phyloP scores from a whole-genome alignment of 2,797 vertebrate genomes.

The Spinus pinus region DNA sequence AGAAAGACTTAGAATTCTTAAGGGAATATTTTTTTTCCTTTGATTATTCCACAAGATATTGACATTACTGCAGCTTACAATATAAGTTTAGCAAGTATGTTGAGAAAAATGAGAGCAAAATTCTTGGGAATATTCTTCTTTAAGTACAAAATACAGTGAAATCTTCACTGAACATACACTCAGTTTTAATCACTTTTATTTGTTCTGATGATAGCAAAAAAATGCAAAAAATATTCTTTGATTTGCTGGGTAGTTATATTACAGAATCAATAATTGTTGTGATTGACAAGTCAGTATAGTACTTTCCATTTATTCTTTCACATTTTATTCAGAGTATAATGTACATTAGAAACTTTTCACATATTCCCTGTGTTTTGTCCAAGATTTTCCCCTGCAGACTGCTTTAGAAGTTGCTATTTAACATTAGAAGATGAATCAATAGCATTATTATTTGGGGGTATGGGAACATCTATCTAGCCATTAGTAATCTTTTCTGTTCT shows the following conservation, averaged over 20 bases:
- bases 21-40: not conserved
- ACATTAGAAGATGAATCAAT: not conserved
- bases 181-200: not conserved
- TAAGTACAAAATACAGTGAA: not conserved
- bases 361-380: not conserved
- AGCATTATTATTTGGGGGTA: not conserved
- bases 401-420: not conserved
- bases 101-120: not conserved
- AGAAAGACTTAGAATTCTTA: not conserved
- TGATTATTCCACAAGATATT: not conserved
- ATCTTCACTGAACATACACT: not conserved
- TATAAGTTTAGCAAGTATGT: not conserved
- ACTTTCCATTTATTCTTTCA: not conserved
- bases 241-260: not conserved
- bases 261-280: not conserved
- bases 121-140: not conserved
- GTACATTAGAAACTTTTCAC: not conserved
- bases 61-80: not conserved
- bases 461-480: not conserved
- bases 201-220: not conserved
- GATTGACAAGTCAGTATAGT: not conserved
- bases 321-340: not conserved
- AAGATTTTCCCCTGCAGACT: not conserved
- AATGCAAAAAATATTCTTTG: not conserved
- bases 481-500: not conserved